These are phyloP conservation scores for Oreortyx pictus DNA, from an alignment of 2,797 vertebrate species.

Conservation along the genomic window DNA sequence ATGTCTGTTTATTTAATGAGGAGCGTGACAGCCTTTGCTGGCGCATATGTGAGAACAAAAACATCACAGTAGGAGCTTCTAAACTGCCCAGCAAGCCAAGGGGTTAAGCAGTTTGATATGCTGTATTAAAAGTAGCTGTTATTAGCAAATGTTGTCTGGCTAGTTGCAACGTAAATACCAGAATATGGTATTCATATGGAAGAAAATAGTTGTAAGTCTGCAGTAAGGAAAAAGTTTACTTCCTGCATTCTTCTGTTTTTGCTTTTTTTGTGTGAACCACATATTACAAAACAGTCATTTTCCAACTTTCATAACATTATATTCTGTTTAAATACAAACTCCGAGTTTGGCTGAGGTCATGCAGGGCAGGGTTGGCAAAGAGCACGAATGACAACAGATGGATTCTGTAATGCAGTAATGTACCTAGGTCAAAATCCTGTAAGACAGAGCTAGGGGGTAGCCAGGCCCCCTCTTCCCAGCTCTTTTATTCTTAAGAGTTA, in stretches of 20 bases:
- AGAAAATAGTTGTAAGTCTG: conserved; percentile 63
- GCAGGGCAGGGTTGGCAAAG: background rate
- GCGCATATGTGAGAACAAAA: conserved; percentile 77
- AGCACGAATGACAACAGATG: background rate
- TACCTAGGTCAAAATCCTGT: background rate
- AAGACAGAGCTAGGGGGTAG: background rate
- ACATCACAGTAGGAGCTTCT: conserved; percentile 76
- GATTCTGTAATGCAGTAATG: background rate
- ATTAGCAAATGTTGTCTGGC: conserved; percentile 73
- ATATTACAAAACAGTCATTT: conserved; percentile 20
- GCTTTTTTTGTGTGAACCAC: conserved; percentile 35
- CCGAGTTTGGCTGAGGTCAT: background rate
- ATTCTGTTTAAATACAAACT: rapidly evolving
- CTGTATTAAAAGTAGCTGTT: conserved; percentile 70
- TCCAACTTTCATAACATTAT: background rate
- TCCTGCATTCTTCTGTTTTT: conserved; percentile 48
- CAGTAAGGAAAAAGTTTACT: conserved; percentile 56
- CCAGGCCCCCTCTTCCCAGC: background rate
- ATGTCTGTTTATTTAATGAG: conserved; percentile 79
- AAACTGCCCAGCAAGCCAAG: conserved; percentile 72
- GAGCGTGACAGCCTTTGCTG: conserved; percentile 76
- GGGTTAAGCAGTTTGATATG: conserved; percentile 70
- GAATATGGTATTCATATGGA: conserved; percentile 72
- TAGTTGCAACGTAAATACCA: conserved; percentile 67
- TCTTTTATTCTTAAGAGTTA: background rate